These are phyloP conservation scores for Diacarnus erythraeanus DNA, from an alignment of 37 sponge, comb jelly and placozoan species.

Conservation along the genomic window DNA sequence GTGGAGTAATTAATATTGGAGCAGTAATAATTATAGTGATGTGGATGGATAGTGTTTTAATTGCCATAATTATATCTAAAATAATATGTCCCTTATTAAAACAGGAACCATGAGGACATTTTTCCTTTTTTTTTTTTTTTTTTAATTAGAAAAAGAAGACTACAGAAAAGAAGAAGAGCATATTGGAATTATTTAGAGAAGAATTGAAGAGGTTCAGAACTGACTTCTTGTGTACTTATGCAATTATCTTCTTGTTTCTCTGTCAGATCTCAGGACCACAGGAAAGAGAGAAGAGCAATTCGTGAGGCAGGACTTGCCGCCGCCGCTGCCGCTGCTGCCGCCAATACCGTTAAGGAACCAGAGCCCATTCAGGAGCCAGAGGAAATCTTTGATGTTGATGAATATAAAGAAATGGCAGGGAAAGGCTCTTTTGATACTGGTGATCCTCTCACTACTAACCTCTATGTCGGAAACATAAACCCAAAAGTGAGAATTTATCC, in stretches of 20 bases:
- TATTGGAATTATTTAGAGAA: conserved; percentile 95
- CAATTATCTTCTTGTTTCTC: background rate
- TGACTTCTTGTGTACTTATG: background rate
- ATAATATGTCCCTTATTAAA: too few species aligned
- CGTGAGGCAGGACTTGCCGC: conserved; percentile 37
- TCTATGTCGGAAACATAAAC: conserved; percentile 94
- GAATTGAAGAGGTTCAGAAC: conserved; percentile 81
- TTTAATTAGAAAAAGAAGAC: conserved; percentile 74
- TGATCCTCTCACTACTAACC: conserved; percentile 94
- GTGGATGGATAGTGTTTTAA: too few species aligned
- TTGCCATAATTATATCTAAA: too few species aligned
- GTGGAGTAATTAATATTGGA: too few species aligned
- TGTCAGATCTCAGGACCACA: conserved; percentile 55
- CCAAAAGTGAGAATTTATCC: conserved; percentile 52
- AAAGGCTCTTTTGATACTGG: conserved; percentile 86
- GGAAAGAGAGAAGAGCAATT: conserved; percentile 65
- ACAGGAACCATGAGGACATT: background rate
- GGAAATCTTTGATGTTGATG: conserved; percentile 46
- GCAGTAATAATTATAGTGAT: too few species aligned
- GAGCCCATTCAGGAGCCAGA: background rate
- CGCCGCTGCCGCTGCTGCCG: too few species aligned
- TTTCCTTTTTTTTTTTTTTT: background rate
- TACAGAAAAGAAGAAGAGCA: conserved; percentile 91
- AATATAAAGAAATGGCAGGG: conserved; percentile 39
- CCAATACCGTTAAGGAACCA: background rate